A percentile compares a stretch with the other conserved stretches of the same genome.
phyloP scores from a whole-genome alignment of 2,888 invertebrate species.

The Vandiemenella viatica region DNA sequence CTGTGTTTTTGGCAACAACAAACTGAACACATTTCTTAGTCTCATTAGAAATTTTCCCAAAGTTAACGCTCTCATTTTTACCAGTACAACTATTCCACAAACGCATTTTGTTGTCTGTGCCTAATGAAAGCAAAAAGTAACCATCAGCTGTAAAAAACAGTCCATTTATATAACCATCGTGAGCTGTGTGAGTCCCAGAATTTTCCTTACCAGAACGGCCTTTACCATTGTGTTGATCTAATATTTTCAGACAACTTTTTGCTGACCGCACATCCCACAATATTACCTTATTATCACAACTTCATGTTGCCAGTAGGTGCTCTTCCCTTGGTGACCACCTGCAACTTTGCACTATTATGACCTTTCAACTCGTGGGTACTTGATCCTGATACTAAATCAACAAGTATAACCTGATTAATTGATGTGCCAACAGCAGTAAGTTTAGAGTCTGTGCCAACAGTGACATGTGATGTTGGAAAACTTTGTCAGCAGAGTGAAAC shows the following conservation, averaged over 20 bases:
- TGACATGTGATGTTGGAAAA: conserved; percentile 32
- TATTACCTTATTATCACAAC: conserved; percentile 27
- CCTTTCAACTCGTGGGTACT: conserved; percentile 30
- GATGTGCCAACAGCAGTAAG: conserved; percentile 22
- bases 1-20: conserved; percentile 22
- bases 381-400: conserved; percentile 32
- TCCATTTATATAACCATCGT: conserved; percentile 29
- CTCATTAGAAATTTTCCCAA: conserved; percentile 25
- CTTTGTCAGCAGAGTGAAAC: conserved; percentile 25
- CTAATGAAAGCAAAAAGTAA: conserved; percentile 29
- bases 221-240: conserved; percentile 29
- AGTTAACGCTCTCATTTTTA: conserved; percentile 27
- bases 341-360: conserved; percentile 22
- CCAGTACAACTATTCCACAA: conserved; percentile 21
- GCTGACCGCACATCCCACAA: conserved; percentile 34
- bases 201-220: conserved; percentile 11
- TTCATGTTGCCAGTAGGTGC: conserved; percentile 30
- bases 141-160: conserved; percentile 31
- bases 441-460: conserved; percentile 26
- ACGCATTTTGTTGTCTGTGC: conserved; percentile 27
- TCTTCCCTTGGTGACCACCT: conserved; percentile 32
- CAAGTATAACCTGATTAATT: conserved; percentile 27
- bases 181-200: no score
- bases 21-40: conserved; percentile 24
- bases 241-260: conserved; percentile 26